A percentile compares a stretch with the other conserved stretches of the same genome.
Conservation (phyloP, 2,797 vertebrate genomes). For the Nyctalus aviator region DNA sequence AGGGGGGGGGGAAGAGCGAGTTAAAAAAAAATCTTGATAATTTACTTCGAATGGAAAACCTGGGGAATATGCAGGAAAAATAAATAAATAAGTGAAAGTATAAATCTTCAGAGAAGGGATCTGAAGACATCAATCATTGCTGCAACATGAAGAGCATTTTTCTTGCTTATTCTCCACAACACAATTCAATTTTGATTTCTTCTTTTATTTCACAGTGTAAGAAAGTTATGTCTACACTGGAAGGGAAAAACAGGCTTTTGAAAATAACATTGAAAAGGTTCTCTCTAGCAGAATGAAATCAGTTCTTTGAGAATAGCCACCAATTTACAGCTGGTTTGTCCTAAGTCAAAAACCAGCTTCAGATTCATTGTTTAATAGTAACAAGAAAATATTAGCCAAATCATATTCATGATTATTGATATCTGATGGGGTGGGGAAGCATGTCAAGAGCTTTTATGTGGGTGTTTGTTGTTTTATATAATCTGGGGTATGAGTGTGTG, state of each 20-base stretch:
- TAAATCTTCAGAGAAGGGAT: slow-evolving; percentile 50
- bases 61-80: slow-evolving; percentile 47
- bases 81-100: slow-evolving; percentile 46
- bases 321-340: background rate
- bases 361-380: background rate
- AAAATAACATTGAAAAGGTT: slow-evolving; percentile 41
- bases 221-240: slow-evolving; percentile 33
- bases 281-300: slow-evolving; percentile 25
- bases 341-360: background rate
- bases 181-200: slow-evolving; percentile 66
- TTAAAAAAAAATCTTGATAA: slow-evolving; percentile 14
- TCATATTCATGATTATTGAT: background rate
- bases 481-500: background rate
- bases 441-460: background rate
- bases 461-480: background rate
- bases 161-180: slow-evolving; percentile 59
- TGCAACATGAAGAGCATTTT: slow-evolving; percentile 58
- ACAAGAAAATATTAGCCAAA: slow-evolving; percentile 31
- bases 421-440: background rate
- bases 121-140: slow-evolving; percentile 38
- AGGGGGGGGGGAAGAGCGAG: background rate
- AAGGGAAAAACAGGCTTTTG: slow-evolving; percentile 51
- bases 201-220: slow-evolving; percentile 61
- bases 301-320: slow-evolving; percentile 24
- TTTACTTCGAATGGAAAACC: slow-evolving; percentile 70